Evolutionary conservation across 2,113 vertebrate species (phyloP).

Genomic region (Prochilodus magdalenae): DNA sequence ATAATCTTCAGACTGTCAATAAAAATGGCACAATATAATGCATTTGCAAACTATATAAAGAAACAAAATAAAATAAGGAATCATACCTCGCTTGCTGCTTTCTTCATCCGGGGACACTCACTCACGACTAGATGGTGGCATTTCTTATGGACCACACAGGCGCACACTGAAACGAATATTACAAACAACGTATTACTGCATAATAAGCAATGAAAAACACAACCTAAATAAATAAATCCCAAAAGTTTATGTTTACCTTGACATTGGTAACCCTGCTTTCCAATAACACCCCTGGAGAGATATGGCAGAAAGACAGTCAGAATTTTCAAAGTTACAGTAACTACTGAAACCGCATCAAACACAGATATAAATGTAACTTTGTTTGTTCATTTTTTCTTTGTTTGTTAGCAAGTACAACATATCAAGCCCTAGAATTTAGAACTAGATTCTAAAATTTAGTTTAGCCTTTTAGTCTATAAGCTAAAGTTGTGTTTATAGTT

Average conservation of each 20-base stretch:
- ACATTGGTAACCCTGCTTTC: slow-evolving; percentile 98
- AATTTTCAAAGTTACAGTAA: background rate
- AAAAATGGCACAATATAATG: background rate
- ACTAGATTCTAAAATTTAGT: too few species aligned
- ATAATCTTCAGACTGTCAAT: too few species aligned
- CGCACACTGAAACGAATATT: slow-evolving; percentile 83
- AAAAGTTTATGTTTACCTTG: slow-evolving; percentile 87
- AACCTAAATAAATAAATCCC: background rate
- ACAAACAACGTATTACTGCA: too few species aligned
- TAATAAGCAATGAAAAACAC: background rate
- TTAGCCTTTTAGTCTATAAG: too few species aligned
- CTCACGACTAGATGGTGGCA: slow-evolving; percentile 95
- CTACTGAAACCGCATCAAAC: background rate
- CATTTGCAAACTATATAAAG: background rate
- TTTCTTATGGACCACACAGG: slow-evolving; percentile 97
- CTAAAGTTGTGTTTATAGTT: too few species aligned
- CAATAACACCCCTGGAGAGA: slow-evolving; percentile 91
- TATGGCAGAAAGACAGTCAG: slow-evolving; percentile 54
- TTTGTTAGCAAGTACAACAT: too few species aligned
- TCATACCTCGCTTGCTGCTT: too few species aligned
- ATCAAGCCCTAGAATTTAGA: too few species aligned
- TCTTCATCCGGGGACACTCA: slow-evolving; percentile 92
- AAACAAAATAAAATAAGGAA: too few species aligned
- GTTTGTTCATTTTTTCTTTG: too few species aligned
- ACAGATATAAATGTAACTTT: too few species aligned